Percentiles rank a stretch among this genome's conserved stretches.
Evolutionary conservation across 2,113 vertebrate species (phyloP).

Genomic region (Phoxinus phoxinus): DNA sequence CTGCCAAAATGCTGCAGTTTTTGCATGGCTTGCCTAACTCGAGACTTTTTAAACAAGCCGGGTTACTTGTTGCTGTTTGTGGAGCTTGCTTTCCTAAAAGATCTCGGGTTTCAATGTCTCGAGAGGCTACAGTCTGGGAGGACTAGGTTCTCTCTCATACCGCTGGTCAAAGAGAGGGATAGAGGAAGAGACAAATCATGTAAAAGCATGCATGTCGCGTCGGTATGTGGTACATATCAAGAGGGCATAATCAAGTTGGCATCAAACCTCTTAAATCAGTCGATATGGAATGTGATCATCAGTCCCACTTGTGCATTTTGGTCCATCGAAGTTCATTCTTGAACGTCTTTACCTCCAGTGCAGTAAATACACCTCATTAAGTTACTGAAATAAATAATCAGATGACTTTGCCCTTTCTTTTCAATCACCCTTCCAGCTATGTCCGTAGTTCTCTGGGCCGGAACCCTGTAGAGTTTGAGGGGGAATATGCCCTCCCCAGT

Average conservation of each 20-base stretch:
- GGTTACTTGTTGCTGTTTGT: slow-evolving; percentile 50
- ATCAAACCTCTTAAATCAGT: neutral
- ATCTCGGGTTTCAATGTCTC: slow-evolving; percentile 15
- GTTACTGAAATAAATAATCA: neutral
- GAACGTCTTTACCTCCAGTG: neutral
- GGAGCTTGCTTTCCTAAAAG: slow-evolving; percentile 29
- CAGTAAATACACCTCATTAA: neutral
- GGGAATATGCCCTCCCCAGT: neutral
- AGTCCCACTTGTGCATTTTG: neutral
- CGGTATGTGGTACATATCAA: neutral
- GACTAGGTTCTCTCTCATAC: neutral
- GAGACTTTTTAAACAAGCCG: neutral
- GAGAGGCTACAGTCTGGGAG: neutral
- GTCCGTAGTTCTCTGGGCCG: neutral
- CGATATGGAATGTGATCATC: neutral
- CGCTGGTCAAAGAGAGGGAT: neutral
- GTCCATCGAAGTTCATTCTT: neutral
- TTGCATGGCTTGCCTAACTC: slow-evolving; percentile 47
- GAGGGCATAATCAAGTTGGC: neutral
- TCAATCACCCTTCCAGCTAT: neutral
- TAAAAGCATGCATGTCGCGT: neutral
- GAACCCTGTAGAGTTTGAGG: neutral
- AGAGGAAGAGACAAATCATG: neutral
- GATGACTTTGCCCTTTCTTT: neutral
- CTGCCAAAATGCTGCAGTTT: slow-evolving; percentile 41